Percentiles rank a stretch among this genome's conserved stretches.
Evolutionary conservation across 2,113 vertebrate genomes (phyloP).

Genomic region (Antigone vipio): DNA sequence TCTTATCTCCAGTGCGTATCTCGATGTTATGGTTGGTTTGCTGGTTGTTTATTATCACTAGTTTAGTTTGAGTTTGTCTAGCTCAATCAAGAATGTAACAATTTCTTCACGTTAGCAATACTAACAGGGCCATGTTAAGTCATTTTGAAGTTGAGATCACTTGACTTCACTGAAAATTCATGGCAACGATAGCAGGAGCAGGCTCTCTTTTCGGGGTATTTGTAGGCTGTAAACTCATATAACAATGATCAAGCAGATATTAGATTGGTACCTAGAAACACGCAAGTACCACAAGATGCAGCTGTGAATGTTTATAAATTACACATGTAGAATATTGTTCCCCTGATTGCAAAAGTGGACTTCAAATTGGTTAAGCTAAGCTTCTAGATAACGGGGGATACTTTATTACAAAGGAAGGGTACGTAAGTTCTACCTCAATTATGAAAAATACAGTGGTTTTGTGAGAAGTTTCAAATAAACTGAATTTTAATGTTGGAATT

Average conservation of each 20-base stretch:
- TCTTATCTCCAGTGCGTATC: background rate
- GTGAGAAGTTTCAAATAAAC: background rate
- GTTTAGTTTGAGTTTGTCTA: background rate
- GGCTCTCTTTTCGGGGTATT: background rate
- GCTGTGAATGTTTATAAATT: background rate
- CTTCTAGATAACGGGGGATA: background rate
- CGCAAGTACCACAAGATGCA: background rate
- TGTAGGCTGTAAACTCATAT: background rate
- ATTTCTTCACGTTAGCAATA: background rate
- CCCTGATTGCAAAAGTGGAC: background rate
- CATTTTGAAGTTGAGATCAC: background rate
- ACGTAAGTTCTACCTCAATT: background rate
- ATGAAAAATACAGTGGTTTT: background rate
- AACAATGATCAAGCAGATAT: background rate
- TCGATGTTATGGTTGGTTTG: background rate
- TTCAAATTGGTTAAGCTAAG: background rate
- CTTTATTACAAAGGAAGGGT: background rate
- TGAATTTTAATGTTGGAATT: background rate
- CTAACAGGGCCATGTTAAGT: background rate
- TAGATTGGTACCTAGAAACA: background rate
- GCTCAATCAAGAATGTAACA: fast-evolving
- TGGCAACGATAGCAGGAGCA: background rate
- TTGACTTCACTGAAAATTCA: background rate
- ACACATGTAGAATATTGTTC: background rate
- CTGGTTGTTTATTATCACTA: background rate